Evolutionary conservation across 37 sponge, comb jelly and placozoan species (phyloP), one percentile per base, ranked within the genome.

Genomic region (Amphimedon queenslandica): DNA sequence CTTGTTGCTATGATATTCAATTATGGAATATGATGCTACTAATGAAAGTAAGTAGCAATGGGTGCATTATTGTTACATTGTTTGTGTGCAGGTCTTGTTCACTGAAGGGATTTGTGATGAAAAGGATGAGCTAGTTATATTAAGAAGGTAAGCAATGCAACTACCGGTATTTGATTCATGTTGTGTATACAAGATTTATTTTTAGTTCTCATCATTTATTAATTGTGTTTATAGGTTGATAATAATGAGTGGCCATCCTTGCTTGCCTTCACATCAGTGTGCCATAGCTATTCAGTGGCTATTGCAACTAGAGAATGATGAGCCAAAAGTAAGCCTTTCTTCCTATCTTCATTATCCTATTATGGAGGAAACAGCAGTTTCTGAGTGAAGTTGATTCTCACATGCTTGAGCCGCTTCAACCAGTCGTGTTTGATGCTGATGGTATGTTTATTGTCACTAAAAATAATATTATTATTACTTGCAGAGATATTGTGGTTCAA

Each of bases 1-100:
- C 51, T n/a, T 72, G 74, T 24, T 84, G 37, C 16, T 63, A 67
- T 0, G 69, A 84, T 41, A 28, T 84, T 27, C 74, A 71, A 20
- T 64, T 77, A 37, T 73, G 77, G 40, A 73, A 84, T 32, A 38
- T 78, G 28, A 56, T 84, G 13, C 68, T 84, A 0, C 11, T 67
- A 10, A 42, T 84, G 25, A 73, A 57, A 63, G 85, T 84, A 47
- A 47, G 13, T 47, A 18, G 13, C 8, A 13, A 47, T 47, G 13
- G 13, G 53, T 47, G 53, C 13, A 47, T 47, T 47, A 18, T 13
- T 47, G 13, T 47, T 47, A 47, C 53, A 18, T 13, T 13, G 13
- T 47, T n/a, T n/a, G 13, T 13, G 13, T 47, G 53, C 13, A 47
- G 53, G 13, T 47, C 8, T 8, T 18, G 53, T 47, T 47, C 13